Evolutionary conservation across 2,797 vertebrate species (phyloP), one percentile per base, ranked within the genome.

Genomic region (Rhabdomys pumilio): DNA sequence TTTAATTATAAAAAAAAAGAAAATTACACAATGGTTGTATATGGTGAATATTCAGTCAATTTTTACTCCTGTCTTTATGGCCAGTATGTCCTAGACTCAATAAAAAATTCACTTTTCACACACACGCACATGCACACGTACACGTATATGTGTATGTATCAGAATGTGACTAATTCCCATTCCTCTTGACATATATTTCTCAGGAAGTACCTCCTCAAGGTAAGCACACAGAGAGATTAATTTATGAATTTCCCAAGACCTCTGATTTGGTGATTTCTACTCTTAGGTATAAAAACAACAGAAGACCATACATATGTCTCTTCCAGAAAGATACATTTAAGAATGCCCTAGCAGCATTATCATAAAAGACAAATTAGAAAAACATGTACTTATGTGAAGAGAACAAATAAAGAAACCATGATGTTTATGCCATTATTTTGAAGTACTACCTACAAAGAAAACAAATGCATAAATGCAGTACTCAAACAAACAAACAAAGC

Each of bases 361-460:
- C 26, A 41, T 80, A 53, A 61, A 24, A 77, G 41, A 83, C n/a
- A 73, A 81, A 59, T 92, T n/a, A 77, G 29, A 91, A 93, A 77
- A 20, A 20, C 47, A 50, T 38, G 11, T 1, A 29, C 12, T 17
- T 86, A 4, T 59, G 38, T 79, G 10, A 41, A 61, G 7, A 89
- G 34, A 72, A 80, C 84, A 19, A 90, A 69, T 77, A 84, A 75
- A 53, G 77, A 80, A 72, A 41, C 44, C 13, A 1, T 47, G 14
- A 38, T n/a, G n/a, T 34, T 91, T 31, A 41, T 55, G 3, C 4
- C 53, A 72, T 55, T 38, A 55, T 55, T 38, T 5, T 55, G 31
- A 85, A 69, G 53, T 14, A 34, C 11, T 65, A 81, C 24, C 38
- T 6, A 41, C 20, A 3, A 41, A 72, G 44, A 91, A 89, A 94